A percentile compares a stretch with the other conserved stretches of the same genome.
Evolutionary conservation across 2,888 invertebrate genomes (phyloP).

Genomic region (Hermaeophaga mercurialis): DNA sequence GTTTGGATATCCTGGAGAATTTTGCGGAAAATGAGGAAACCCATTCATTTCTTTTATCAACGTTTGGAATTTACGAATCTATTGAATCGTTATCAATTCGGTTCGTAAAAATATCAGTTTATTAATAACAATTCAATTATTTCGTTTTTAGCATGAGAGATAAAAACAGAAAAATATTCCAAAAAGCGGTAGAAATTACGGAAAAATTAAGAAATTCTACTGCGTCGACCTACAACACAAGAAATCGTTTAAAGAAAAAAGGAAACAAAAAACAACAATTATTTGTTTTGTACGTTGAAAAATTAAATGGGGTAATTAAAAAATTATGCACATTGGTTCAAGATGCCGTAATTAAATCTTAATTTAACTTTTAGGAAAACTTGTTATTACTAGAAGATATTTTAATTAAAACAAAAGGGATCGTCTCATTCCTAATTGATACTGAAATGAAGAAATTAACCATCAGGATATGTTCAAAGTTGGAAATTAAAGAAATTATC

Average conservation of each 20-base stretch:
- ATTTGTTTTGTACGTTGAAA: conserved; percentile 28
- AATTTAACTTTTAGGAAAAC: conserved; percentile 40
- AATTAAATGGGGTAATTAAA: conserved; percentile 26
- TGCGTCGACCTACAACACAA: conserved; percentile 32
- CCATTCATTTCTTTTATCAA: conserved; percentile 38
- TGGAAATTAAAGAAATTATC: conserved; percentile 39
- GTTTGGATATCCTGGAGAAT: conserved; percentile 45
- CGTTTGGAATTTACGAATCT: conserved; percentile 48
- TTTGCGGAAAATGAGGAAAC: conserved; percentile 39
- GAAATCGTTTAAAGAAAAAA: conserved; percentile 29
- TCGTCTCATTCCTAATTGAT: conserved; percentile 47
- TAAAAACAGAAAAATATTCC: conserved; percentile 32
- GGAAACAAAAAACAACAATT: conserved; percentile 29
- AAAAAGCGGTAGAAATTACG: conserved; percentile 36
- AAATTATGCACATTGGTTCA: too few species aligned
- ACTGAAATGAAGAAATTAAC: conserved; percentile 42
- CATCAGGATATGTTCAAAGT: conserved; percentile 40
- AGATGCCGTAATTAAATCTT: too few species aligned
- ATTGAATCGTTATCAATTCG: conserved; percentile 45
- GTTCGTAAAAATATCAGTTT: too few species aligned
- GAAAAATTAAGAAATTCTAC: conserved; percentile 34
- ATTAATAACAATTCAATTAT: too few species aligned
- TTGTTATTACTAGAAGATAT: conserved; percentile 37
- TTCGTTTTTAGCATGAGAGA: conserved; percentile 37
- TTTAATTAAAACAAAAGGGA: conserved; percentile 43